Evolutionary conservation across 2,113 vertebrate species (phyloP).

Genomic region (Otolemur garnettii): DNA sequence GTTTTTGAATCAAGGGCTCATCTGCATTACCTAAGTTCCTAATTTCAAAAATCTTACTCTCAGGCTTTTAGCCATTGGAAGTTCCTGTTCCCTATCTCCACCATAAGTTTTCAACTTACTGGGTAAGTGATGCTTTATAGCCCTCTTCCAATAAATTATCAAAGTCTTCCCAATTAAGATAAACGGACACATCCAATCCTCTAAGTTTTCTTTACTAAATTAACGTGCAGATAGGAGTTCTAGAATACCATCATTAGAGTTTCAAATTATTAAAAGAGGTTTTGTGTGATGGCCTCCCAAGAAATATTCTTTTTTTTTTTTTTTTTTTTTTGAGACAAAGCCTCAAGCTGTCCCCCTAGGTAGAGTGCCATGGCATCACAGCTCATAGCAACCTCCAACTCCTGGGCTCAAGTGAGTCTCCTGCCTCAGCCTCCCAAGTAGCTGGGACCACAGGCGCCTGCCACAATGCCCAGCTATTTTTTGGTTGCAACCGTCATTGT

Average conservation of each 20-base stretch:
- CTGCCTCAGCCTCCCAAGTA: too few relatives aligned
- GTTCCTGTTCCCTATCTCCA: background rate
- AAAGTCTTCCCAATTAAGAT: slow-evolving; percentile 37
- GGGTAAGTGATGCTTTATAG: background rate
- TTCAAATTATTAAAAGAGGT: slow-evolving; percentile 47
- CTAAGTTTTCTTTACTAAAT: slow-evolving; percentile 46
- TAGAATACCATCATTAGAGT: background rate
- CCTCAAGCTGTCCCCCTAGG: too few relatives aligned
- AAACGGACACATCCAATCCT: background rate
- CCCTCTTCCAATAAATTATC: background rate
- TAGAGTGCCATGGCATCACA: too few relatives aligned
- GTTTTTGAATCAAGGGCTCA: background rate
- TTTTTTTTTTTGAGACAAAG: too few relatives aligned
- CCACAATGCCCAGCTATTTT: too few relatives aligned
- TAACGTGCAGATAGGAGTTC: background rate
- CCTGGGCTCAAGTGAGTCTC: too few relatives aligned
- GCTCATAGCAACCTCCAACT: too few relatives aligned
- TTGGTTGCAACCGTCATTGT: too few relatives aligned
- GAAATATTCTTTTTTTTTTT: background rate
- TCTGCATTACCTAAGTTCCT: background rate
- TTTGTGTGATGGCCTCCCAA: background rate
- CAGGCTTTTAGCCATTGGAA: background rate
- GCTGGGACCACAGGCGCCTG: too few relatives aligned
- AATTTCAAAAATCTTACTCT: background rate
- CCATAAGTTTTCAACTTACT: slow-evolving; percentile 8